These are phyloP conservation scores for Bubalus kerabau DNA, from an alignment of 2,113 vertebrate species.

Conservation along the genomic window DNA sequence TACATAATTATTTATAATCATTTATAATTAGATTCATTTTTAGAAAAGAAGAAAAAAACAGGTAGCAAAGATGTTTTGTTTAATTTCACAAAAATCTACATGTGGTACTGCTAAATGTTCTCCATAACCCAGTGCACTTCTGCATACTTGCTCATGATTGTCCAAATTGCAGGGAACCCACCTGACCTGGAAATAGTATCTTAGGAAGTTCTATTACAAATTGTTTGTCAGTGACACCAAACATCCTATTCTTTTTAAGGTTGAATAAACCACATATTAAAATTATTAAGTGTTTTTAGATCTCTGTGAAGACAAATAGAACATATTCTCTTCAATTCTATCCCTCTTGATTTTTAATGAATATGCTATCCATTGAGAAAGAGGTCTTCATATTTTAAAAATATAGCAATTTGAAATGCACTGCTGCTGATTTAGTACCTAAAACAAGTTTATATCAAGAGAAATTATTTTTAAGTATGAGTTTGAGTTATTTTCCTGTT, in stretches of 20 bases:
- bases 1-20: background rate
- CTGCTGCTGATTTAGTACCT: background rate
- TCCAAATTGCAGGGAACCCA: background rate
- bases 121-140: background rate
- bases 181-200: background rate
- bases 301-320: background rate
- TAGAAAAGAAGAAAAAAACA: background rate
- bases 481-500: background rate
- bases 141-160: background rate
- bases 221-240: background rate
- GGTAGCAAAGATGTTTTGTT: background rate
- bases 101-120: background rate
- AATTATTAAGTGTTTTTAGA: background rate
- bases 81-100: background rate
- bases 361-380: background rate
- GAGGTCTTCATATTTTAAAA: background rate
- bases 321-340: background rate
- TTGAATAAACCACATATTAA: background rate
- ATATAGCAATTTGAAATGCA: background rate
- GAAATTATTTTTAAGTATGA: background rate
- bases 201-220: background rate
- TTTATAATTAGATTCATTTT: background rate
- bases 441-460: background rate
- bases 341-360: background rate
- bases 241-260: background rate